Base-by-base conservation (phyloP, 2,797 vertebrate genomes). In the Pseudochromis fuscus region DNA sequence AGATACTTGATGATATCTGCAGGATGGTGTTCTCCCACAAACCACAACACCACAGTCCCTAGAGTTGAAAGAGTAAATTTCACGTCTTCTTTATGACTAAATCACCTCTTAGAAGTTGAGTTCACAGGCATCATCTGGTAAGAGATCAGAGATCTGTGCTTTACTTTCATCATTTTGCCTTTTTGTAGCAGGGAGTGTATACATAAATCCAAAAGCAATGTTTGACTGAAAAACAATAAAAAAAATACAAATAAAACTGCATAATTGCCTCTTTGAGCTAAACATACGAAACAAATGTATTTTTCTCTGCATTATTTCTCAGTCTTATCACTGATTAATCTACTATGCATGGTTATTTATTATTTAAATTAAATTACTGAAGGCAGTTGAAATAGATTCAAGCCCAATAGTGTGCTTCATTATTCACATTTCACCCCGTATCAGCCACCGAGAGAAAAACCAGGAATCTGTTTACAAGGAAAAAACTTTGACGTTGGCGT, bases 361-460 rank as follows among this genome's bases (percentile, higher is more conserved):
- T 84, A 85, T 83, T 88, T 79, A 80, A 71, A 82, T 80, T 11
- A 71, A 82, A 76, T 74, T 37, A 82, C 53, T 64, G 45, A n/a
- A 52, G 63, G 56, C 71, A 69, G 35, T 64, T 66, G 49, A 87
- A 76, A 62, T 42, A 33, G 67, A 77, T 66, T 80, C 52, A 67
- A 62, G 74, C 76, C 69, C 70, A 78, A 59, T 75, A 13, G 51
- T 64, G 56, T 84, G 58, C 77, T 89, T 82, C 67, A 87, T 89
- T 82, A 81, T 75, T 88, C 53, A 88, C 74, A 66, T 56, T 64
- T 38, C 25, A 50, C 13, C 13, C 21, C 1, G 57, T 61, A 69
- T 82, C 59, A 42, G 68, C 68, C 76, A 58, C 61, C 21, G 6
- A 67, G 62, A 86, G 65, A 61, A 74, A 79, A 75, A n/a, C n/a